Conservation (phyloP, 2,113 vertebrate genomes). For the Sapayoa aenigma region DNA sequence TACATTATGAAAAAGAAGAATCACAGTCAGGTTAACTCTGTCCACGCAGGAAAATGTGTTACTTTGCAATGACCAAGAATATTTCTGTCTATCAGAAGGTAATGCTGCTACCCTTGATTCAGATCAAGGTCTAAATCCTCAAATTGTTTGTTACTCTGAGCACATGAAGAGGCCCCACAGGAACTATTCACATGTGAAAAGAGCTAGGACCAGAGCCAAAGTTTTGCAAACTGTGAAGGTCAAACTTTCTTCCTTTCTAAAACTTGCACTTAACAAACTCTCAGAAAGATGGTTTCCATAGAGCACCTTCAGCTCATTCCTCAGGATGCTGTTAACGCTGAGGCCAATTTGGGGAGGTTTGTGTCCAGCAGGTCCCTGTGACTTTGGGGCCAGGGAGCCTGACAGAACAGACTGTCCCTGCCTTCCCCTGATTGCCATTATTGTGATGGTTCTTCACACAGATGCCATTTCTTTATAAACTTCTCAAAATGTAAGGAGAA, state of each 20-base stretch:
- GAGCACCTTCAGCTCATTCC: neutral
- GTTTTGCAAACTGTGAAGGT: constrained; percentile 45
- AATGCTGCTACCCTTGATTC: neutral
- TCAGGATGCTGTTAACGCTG: neutral
- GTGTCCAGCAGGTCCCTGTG: neutral
- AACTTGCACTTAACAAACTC: neutral
- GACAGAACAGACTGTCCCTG: neutral
- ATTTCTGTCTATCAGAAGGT: neutral
- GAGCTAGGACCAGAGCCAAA: constrained; percentile 55
- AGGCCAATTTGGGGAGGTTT: neutral
- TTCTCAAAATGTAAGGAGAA: neutral
- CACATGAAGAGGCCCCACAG: constrained; percentile 55
- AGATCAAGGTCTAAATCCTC: constrained; percentile 32
- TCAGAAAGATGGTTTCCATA: neutral
- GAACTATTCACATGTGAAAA: constrained; percentile 60
- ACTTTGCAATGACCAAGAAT: neutral
- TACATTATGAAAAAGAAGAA: neutral
- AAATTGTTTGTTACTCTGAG: constrained; percentile 58
- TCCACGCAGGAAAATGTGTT: neutral
- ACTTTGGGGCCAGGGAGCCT: neutral
- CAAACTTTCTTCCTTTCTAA: neutral
- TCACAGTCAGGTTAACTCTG: neutral
- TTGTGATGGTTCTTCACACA: neutral
- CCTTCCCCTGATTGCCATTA: neutral
- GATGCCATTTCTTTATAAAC: neutral